phyloP scores from a whole-genome alignment of 2,888 invertebrate genomes.

The Amblyjoppa proteus region DNA sequence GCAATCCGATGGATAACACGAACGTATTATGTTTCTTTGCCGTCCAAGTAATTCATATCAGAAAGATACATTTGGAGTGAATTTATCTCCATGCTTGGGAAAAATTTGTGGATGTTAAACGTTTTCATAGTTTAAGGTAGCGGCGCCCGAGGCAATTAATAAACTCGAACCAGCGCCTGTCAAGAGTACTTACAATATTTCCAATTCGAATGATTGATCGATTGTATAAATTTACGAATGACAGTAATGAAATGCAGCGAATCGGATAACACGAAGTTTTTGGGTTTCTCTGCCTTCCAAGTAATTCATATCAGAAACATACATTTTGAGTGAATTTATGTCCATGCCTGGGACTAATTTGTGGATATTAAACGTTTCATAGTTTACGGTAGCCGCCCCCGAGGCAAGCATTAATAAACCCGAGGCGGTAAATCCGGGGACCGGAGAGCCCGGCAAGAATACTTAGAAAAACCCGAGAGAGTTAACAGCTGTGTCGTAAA shows the following conservation, averaged over 20 bases:
- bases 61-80: neutral
- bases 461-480: constrained; percentile 51
- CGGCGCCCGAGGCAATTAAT: neutral
- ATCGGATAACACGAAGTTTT: neutral
- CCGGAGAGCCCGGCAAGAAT: constrained; percentile 31
- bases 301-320: neutral
- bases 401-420: constrained; percentile 56
- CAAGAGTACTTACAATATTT: too few species aligned
- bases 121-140: constrained; percentile 33
- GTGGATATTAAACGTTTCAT: constrained; percentile 22
- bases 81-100: neutral
- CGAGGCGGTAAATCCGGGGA: constrained; percentile 17
- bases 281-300: neutral
- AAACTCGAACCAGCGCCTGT: too few species aligned
- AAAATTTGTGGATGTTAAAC: constrained; percentile 32
- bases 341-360: constrained; percentile 35
- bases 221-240: neutral
- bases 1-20: neutral
- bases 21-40: neutral
- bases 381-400: constrained; percentile 25
- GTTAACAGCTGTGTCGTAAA: constrained; percentile 62
- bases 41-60: neutral
- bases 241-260: neutral
- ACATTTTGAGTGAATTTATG: neutral
- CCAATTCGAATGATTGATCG: neutral